Base-by-base conservation (phyloP, 1,140 invertebrate genomes). In the Physella acuta region DNA sequence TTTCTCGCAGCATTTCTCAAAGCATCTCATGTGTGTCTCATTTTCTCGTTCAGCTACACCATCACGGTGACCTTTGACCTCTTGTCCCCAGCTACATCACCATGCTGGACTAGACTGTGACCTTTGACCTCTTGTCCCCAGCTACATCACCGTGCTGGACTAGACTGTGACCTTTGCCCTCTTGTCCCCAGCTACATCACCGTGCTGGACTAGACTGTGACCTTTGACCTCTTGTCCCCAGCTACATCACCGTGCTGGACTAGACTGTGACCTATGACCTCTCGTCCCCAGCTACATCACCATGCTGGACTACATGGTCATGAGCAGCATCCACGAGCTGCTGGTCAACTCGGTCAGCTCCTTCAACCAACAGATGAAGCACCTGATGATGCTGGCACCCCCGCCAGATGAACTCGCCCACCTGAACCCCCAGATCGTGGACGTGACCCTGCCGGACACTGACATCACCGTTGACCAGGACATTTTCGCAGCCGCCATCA, bases 241-340 rank as follows among this genome's bases (percentile, higher is more conserved):
- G 20, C 53, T 24, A 24, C 24, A 55, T 55, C 53, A 55, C 28
- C 24, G 24, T 55, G 5, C 5, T 55, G 8, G 28, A 5, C 53
- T 24, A 24, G 5, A 24, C 24, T 24, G 53, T 14, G 24, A 55
- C 8, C n/a, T n/a, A 8, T 55, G 52, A 5, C 24, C 14, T 4
- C 16, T 59, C 30, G 14, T 34, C 16, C 36, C 4, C 52, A 67
- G 64, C 26, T 67, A 34, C n/a, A 67, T 67, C 51, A 67, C 64
- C 1, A 67, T 67, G 64, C 24, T 56, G 53, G 64, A 67, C n/a
- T 67, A 67, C 30, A 55, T 67, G 64, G 53, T 67, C 0, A 56
- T 67, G 51, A 36, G 24, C 31, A 67, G 33, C 14, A 67, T 67
- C 1, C 64, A 67, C 39, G 51, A n/a, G 0, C 24, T 67, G 24